phyloP scores from a whole-genome alignment of 92 coral and sea anemone species.

The Palythoa grandiflora region DNA sequence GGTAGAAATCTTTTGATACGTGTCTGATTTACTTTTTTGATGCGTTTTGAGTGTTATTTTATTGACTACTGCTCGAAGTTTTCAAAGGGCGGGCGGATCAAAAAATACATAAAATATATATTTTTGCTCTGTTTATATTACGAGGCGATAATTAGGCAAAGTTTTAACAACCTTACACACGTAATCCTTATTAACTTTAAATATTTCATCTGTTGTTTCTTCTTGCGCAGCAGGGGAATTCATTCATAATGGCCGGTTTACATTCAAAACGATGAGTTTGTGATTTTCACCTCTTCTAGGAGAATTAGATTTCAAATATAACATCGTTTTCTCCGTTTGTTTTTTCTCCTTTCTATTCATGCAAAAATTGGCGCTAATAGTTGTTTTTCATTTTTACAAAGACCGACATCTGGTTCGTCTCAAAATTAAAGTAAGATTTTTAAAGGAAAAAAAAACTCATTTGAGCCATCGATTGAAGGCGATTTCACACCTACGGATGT shows the following conservation, averaged over 20 bases:
- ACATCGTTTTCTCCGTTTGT: not conserved
- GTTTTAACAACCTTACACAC: not conserved
- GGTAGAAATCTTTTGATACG: not conserved
- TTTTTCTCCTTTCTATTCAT: not conserved
- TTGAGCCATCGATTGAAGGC: not conserved
- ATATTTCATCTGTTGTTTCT: slow-evolving; percentile 25
- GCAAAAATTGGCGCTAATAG: not conserved
- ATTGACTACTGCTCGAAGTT: not conserved
- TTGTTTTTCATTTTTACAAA: not conserved
- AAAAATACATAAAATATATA: not conserved
- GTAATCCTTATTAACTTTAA: slow-evolving; percentile 18
- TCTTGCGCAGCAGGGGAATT: slow-evolving; percentile 16
- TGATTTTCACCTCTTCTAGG: not conserved
- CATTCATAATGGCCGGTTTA: not conserved
- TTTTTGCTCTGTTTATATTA: slow-evolving; percentile 15
- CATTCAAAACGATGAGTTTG: not conserved
- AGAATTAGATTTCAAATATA: not conserved
- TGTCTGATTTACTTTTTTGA: not conserved
- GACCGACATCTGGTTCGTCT: not conserved
- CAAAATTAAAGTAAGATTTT: not conserved
- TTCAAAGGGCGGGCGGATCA: not conserved
- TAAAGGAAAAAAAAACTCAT: not conserved
- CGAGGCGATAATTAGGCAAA: slow-evolving; percentile 41
- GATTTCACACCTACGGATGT: not conserved
- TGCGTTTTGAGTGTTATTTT: not conserved